These are phyloP conservation scores for Thalassophryne amazonica DNA, from an alignment of 2,797 vertebrate species.

Conservation along the genomic window DNA sequence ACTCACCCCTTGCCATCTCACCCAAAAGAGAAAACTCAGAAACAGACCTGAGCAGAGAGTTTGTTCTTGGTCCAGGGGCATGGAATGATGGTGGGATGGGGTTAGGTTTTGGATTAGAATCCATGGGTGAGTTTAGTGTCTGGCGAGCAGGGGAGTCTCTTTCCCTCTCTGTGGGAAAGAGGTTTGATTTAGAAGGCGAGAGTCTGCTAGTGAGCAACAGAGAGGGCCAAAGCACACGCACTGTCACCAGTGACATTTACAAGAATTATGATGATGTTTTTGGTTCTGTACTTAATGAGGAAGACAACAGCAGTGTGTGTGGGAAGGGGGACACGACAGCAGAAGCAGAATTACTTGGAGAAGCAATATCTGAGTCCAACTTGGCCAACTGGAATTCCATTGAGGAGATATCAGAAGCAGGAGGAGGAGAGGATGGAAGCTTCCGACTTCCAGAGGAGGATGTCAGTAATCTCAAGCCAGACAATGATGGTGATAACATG, in stretches of 20 bases:
- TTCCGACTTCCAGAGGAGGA: slow-evolving; percentile 70
- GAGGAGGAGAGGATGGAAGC: slow-evolving; percentile 73
- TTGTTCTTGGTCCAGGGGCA: slow-evolving; percentile 30
- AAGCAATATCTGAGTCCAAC: slow-evolving; percentile 68
- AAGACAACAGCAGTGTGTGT: slow-evolving; percentile 72
- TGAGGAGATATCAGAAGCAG: slow-evolving; percentile 79
- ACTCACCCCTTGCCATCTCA: slow-evolving; percentile 79
- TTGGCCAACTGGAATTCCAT: slow-evolving; percentile 75
- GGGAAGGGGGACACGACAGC: slow-evolving; percentile 52
- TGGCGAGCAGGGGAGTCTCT: slow-evolving; percentile 73
- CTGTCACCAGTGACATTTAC: slow-evolving; percentile 31
- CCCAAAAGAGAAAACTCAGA: slow-evolving; percentile 85
- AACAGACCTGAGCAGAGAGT: slow-evolving; percentile 55
- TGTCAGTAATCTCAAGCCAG: slow-evolving; percentile 73
- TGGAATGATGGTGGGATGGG: slow-evolving; percentile 61
- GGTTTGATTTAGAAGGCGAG: slow-evolving; percentile 72
- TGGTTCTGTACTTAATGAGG: slow-evolving; percentile 58
- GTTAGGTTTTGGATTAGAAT: slow-evolving; percentile 42
- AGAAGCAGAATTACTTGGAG: slow-evolving; percentile 48
- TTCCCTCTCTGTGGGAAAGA: slow-evolving; percentile 65
- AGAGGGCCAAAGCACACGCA: slow-evolving; percentile 59
- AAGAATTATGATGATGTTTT: slow-evolving; percentile 53
- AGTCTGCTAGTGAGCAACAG: slow-evolving; percentile 74
- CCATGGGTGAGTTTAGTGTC: slow-evolving; percentile 46
- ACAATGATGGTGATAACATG: slow-evolving; percentile 45